These are phyloP conservation scores for Cathartes aura DNA, from an alignment of 2,113 vertebrate genomes.

Conservation along the genomic window DNA sequence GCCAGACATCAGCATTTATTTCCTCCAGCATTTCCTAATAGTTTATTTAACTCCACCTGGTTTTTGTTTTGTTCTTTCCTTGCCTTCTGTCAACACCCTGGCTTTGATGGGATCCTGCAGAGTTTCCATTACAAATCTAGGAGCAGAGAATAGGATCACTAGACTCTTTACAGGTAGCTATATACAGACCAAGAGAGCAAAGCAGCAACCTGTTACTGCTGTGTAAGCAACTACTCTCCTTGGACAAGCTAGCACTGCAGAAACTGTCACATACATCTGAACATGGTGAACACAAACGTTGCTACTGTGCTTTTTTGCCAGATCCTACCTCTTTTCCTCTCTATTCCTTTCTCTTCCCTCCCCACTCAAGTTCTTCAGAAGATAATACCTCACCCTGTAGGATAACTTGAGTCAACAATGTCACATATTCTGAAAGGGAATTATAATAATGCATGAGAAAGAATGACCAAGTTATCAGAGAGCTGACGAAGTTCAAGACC, in stretches of 20 bases:
- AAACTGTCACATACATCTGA: background rate
- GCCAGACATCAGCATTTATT: background rate
- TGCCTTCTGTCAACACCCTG: background rate
- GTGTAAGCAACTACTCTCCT: background rate
- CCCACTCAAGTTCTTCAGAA: background rate
- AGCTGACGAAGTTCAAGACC: background rate
- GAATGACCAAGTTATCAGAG: background rate
- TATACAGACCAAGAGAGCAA: background rate
- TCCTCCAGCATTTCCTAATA: background rate
- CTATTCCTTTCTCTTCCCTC: background rate
- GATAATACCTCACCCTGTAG: background rate
- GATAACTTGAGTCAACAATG: background rate
- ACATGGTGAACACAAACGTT: accelerated
- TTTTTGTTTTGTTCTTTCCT: background rate
- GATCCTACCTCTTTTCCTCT: background rate
- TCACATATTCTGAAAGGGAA: background rate
- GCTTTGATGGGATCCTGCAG: background rate
- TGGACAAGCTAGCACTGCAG: background rate
- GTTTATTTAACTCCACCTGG: background rate
- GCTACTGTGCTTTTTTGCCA: background rate
- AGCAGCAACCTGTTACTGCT: background rate
- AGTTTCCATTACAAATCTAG: background rate
- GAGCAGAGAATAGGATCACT: background rate
- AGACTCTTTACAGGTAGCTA: background rate
- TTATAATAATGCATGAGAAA: background rate